These are phyloP conservation scores for Entomobrya multifasciata DNA, from an alignment of 2,888 invertebrate species.

Conservation along the genomic window DNA sequence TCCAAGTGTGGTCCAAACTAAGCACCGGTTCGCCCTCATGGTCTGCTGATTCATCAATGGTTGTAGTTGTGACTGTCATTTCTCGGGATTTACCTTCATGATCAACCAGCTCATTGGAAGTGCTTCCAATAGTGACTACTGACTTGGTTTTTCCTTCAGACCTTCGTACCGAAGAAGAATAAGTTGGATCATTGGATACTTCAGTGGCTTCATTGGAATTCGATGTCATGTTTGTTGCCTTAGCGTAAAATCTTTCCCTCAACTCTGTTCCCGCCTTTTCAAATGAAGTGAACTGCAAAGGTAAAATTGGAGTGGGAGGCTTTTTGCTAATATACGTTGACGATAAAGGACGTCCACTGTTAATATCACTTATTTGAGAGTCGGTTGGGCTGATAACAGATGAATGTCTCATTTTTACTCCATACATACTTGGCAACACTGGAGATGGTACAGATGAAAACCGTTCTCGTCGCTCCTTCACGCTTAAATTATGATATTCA, in stretches of 20 bases:
- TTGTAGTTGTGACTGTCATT: slow-evolving; percentile 11
- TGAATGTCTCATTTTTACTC: slow-evolving; percentile 11
- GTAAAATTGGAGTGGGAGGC: slow-evolving; percentile 77
- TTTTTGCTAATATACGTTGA: slow-evolving; percentile 59
- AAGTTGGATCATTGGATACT: background rate
- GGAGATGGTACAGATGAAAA: slow-evolving; percentile 71
- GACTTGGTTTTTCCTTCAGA: slow-evolving; percentile 69
- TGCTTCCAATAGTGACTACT: slow-evolving; percentile 75
- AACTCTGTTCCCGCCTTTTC: slow-evolving; percentile 77
- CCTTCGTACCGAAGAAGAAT: background rate
- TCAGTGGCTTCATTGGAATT: background rate
- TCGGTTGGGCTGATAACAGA: slow-evolving; percentile 49
- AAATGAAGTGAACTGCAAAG: slow-evolving; percentile 75
- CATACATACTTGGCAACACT: slow-evolving; percentile 57
- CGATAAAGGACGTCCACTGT: slow-evolving; percentile 1
- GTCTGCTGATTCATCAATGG: background rate
- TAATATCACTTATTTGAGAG: slow-evolving; percentile 41
- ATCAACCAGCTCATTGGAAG: background rate
- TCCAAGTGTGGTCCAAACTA: slow-evolving; percentile 77
- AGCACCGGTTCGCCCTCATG: slow-evolving; percentile 71
- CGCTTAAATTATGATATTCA: slow-evolving; percentile 62
- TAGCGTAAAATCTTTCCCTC: slow-evolving; percentile 73
- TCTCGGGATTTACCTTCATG: slow-evolving; percentile 1
- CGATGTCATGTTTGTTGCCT: slow-evolving; percentile 39
- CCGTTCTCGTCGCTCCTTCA: slow-evolving; percentile 51